Evolutionary conservation across 2,888 invertebrate genomes (phyloP).

Genomic region (Diploptera punctata): DNA sequence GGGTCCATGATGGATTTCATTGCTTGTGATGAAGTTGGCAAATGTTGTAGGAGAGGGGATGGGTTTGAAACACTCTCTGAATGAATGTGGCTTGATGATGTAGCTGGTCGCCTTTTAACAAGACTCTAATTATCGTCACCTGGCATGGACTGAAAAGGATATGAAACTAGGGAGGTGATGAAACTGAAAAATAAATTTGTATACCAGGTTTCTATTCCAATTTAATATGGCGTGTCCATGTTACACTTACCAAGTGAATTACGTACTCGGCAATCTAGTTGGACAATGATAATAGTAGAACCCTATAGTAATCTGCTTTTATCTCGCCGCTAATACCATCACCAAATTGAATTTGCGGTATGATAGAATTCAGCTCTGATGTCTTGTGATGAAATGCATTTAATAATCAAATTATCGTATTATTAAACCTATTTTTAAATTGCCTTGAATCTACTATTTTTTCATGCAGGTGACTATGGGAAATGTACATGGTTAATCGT

Average conservation of each 20-base stretch:
- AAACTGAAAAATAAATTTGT: not conserved
- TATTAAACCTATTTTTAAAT: too few species aligned
- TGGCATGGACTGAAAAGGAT: not conserved
- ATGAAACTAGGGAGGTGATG: not conserved
- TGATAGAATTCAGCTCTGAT: too few species aligned
- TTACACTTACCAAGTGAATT: not conserved
- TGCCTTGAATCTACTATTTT: too few species aligned
- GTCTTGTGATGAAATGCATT: too few species aligned
- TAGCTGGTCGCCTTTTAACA: slow-evolving; percentile 23
- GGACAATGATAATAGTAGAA: too few species aligned
- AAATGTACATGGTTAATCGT: too few species aligned
- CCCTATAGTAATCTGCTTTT: too few species aligned
- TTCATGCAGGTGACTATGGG: too few species aligned
- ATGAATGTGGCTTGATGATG: slow-evolving; percentile 14
- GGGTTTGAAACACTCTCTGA: too few species aligned
- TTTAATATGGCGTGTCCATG: not conserved
- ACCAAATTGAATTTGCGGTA: too few species aligned
- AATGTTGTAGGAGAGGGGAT: not conserved
- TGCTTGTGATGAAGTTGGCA: slow-evolving; percentile 24
- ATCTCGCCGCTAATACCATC: too few species aligned
- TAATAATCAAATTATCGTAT: too few species aligned
- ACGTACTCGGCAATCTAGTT: not conserved
- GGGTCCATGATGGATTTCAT: not conserved
- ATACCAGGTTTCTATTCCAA: not conserved
- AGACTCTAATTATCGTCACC: slow-evolving; percentile 26